Evolutionary conservation across 2,888 invertebrate genomes (phyloP).

Genomic region (Gibbula magus): DNA sequence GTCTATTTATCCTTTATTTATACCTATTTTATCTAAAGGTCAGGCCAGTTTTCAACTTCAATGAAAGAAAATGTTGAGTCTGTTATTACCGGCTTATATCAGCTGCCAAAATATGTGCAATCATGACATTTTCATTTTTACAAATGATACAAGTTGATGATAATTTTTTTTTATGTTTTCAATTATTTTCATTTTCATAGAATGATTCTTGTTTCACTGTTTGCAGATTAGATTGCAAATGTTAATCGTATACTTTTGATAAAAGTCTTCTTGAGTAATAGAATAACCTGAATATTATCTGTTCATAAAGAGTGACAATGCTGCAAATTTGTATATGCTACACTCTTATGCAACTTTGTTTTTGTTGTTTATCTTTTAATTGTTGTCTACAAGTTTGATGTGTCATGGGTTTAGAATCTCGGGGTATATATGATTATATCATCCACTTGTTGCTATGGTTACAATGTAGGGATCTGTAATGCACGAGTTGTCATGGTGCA

Average conservation of each 20-base stretch:
- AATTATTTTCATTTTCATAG: no score
- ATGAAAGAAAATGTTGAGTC: no score
- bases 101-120: no score
- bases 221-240: not conserved
- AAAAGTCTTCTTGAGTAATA: no score
- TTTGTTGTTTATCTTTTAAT: not conserved
- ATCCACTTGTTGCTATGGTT: not conserved
- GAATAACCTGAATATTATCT: not conserved
- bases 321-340: not conserved
- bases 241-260: not conserved
- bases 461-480: not conserved
- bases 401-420: not conserved
- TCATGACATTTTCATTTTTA: no score
- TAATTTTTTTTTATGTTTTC: no score
- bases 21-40: no score
- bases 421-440: not conserved
- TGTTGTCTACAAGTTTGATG: constrained; percentile 1
- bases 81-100: no score
- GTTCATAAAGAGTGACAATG: not conserved
- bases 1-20: no score
- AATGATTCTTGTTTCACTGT: no score
- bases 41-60: no score
- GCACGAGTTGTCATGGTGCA: not conserved
- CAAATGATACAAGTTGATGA: no score
- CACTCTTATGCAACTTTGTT: constrained; percentile 3